Evolutionary conservation across 2,888 invertebrate species (phyloP).

Genomic region (Branchipolynoe longqiensis): DNA sequence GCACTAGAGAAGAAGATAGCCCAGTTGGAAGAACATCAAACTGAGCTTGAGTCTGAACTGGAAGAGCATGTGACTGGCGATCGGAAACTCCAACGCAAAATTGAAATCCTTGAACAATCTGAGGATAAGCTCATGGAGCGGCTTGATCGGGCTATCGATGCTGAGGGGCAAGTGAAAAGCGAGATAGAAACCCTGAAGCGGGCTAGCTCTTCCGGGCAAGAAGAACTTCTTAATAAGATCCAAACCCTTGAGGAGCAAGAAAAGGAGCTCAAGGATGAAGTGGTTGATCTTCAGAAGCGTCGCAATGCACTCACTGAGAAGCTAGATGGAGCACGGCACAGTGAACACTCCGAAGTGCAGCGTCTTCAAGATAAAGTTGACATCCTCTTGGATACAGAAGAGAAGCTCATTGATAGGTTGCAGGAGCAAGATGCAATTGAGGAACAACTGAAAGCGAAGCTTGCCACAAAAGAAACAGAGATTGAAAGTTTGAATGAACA

Average conservation of each 20-base stretch:
- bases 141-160: slow-evolving; percentile 19
- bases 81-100: slow-evolving; percentile 21
- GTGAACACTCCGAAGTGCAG: slow-evolving; percentile 46
- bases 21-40: slow-evolving; percentile 22
- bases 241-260: slow-evolving; percentile 11
- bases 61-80: slow-evolving; percentile 6
- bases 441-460: slow-evolving; percentile 49
- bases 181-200: slow-evolving; percentile 8
- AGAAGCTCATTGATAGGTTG: slow-evolving; percentile 57
- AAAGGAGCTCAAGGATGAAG: slow-evolving; percentile 35
- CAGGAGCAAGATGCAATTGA: slow-evolving; percentile 62
- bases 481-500: slow-evolving; percentile 71
- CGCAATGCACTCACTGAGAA: neutral
- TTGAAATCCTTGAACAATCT: slow-evolving; percentile 58
- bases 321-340: neutral
- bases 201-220: slow-evolving; percentile 2
- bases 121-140: slow-evolving; percentile 59
- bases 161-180: slow-evolving; percentile 14
- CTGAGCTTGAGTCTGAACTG: slow-evolving; percentile 12
- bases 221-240: slow-evolving; percentile 21
- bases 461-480: slow-evolving; percentile 68
- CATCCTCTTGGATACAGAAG: slow-evolving; percentile 61
- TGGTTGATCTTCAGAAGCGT: slow-evolving; percentile 28
- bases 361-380: slow-evolving; percentile 59
- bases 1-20: slow-evolving; percentile 25